Evolutionary conservation across 2,888 invertebrate genomes (phyloP).

Genomic region (Allacma fusca): DNA sequence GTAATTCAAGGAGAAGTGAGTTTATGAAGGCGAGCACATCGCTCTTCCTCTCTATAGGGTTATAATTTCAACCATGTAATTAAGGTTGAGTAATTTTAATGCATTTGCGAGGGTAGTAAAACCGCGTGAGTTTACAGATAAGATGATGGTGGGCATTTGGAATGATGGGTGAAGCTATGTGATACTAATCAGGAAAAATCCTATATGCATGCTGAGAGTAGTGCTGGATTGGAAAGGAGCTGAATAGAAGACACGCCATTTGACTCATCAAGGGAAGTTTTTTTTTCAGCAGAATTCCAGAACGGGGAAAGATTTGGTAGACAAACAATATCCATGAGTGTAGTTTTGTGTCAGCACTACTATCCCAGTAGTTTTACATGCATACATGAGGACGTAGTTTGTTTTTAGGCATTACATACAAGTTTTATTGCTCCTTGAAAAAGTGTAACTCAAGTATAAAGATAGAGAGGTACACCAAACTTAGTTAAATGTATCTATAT

Average conservation of each 20-base stretch:
- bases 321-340: neutral
- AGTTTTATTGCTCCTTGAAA: slow-evolving; percentile 12
- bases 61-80: slow-evolving; percentile 18
- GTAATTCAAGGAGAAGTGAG: neutral
- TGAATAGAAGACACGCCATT: slow-evolving; percentile 16
- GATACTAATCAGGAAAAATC: slow-evolving; percentile 12
- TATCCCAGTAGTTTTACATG: neutral
- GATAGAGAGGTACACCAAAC: slow-evolving; percentile 7
- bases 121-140: slow-evolving; percentile 16
- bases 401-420: neutral
- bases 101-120: slow-evolving; percentile 30
- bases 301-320: neutral
- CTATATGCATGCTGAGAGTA: neutral
- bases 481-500: neutral
- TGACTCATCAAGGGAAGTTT: neutral
- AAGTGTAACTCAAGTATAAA: slow-evolving; percentile 11
- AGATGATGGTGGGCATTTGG: neutral
- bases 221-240: neutral
- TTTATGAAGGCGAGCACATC: neutral
- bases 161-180: slow-evolving; percentile 2
- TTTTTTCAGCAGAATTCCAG: neutral
- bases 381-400: neutral
- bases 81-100: slow-evolving; percentile 33
- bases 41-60: neutral
- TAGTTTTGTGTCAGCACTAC: neutral